Evolutionary conservation across 2,113 vertebrate species (phyloP), one percentile per base, ranked within the genome.

Genomic region (Ibidorhyncha struthersii): DNA sequence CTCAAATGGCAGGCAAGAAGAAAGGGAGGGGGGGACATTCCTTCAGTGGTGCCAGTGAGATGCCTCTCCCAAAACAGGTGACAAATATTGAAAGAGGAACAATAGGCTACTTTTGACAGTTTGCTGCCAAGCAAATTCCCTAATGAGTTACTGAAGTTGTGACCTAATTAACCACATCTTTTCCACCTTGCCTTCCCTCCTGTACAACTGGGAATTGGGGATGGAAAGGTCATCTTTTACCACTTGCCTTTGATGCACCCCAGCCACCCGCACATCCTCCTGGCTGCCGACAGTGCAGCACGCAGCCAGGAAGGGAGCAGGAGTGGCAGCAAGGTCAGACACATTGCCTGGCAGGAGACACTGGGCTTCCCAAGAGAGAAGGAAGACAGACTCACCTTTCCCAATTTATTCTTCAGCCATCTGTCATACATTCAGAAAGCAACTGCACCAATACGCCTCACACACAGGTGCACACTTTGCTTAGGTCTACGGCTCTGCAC

Each of bases 231-330:
- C 14, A 4, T 23, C 52, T 58, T 67, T 82, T 56, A 67, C 10
- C 32, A n/a, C 30, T 88, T 86, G 56, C 63, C n/a, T 67, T 27
- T 3, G 14, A 30, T 34, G 15, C 14, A 36, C 55, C n/a, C 32
- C 30, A 61, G 49, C 27, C 50, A 62, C 59, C 13, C 0, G 4
- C 30, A 58, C 13, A 76, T 32, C 53, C 52, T 86, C 34, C 85
- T 29, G 53, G 40, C 32, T 77, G 70, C n/a, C 1, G 4, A 6
- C 6, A 32, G 49, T 3, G 29, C 1, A 1, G 34, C 0, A 0
- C 0, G 0, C 47, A 56, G 32, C n/a, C 84, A 43, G 29, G 43
- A 79, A 32, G 49, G 53, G 52, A 74, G 41, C 5, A 32, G 43
- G 47, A 27, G 41, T 22, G 38, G 25, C 26, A 88, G 38, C 36